Evolutionary conservation across 2,888 invertebrate genomes (phyloP).

Genomic region (Baccha elongata): DNA sequence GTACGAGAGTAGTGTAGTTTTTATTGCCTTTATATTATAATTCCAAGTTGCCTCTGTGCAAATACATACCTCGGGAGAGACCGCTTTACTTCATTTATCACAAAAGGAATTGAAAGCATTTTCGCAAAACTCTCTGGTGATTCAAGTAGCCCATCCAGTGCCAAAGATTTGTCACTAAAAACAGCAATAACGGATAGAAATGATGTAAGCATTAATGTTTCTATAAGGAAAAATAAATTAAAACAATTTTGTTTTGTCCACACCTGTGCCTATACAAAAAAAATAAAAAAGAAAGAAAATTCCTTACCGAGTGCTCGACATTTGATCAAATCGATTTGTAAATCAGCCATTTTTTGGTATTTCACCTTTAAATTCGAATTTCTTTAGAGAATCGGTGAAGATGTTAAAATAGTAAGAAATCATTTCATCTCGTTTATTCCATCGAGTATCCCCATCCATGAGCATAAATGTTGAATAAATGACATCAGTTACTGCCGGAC

Average conservation of each 20-base stretch:
- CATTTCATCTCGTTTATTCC: conserved; percentile 49
- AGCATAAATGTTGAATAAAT: conserved; percentile 40
- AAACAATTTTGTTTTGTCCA: too few relatives aligned
- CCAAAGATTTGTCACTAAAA: conserved; percentile 9
- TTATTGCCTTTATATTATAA: too few relatives aligned
- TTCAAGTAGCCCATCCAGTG: conserved; percentile 19
- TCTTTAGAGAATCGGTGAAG: conserved; percentile 39
- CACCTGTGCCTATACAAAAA: too few relatives aligned
- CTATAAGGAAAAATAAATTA: too few relatives aligned
- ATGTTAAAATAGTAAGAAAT: conserved; percentile 43
- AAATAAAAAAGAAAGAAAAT: too few relatives aligned
- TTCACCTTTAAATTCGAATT: conserved; percentile 34
- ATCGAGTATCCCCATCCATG: conserved; percentile 37
- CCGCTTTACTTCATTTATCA: conserved; percentile 47
- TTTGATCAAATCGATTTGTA: conserved; percentile 48
- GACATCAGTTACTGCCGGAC: conserved; percentile 49
- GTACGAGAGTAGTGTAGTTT: too few relatives aligned
- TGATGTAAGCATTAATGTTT: conserved; percentile 49
- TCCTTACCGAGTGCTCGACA: conserved; percentile 53
- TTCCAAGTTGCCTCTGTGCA: conserved; percentile 37
- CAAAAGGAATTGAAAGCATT: conserved; percentile 36
- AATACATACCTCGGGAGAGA: conserved; percentile 47
- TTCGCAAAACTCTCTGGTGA: conserved; percentile 34
- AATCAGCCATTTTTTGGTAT: conserved; percentile 43
- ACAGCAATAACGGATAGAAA: conserved; percentile 37